Evolutionary conservation across 37 sponge, comb jelly and placozoan species (phyloP).

Genomic region (Lycopodina hypogea): DNA sequence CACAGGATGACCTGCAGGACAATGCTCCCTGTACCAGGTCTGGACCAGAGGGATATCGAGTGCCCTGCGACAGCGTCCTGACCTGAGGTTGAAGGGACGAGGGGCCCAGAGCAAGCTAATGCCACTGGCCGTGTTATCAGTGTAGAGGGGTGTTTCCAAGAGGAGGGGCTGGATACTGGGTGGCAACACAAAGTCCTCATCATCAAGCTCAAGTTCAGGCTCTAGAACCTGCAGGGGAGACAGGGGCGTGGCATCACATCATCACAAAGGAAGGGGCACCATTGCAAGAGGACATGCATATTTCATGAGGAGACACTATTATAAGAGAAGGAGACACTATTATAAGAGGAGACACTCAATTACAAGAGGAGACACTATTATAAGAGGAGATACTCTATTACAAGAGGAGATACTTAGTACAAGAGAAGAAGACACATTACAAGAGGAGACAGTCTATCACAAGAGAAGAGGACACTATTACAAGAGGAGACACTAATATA

Average conservation of each 20-base stretch:
- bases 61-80: constrained; percentile 84
- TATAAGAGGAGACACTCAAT: too few species aligned
- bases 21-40: constrained; percentile 96
- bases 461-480: too few species aligned
- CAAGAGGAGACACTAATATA: too few species aligned
- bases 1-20: constrained; percentile 93
- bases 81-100: constrained; percentile 93
- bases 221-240: constrained; percentile 51
- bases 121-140: constrained; percentile 98
- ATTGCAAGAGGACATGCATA: background rate
- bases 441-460: too few species aligned
- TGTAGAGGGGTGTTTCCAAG: constrained; percentile 89
- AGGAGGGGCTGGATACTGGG: constrained; percentile 88
- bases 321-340: too few species aligned
- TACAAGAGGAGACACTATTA: too few species aligned
- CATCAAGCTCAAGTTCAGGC: constrained; percentile 73
- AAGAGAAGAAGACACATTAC: too few species aligned
- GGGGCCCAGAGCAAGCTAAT: constrained; percentile 97
- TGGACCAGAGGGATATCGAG: constrained; percentile 94
- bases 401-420: too few species aligned
- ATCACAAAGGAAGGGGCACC: background rate
- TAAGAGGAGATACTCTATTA: too few species aligned
- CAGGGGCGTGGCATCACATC: background rate
- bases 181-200: constrained; percentile 87
- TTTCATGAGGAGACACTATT: too few species aligned